Evolutionary conservation across 2,113 vertebrate species (phyloP).

Genomic region (Pelvicachromis taeniatus): DNA sequence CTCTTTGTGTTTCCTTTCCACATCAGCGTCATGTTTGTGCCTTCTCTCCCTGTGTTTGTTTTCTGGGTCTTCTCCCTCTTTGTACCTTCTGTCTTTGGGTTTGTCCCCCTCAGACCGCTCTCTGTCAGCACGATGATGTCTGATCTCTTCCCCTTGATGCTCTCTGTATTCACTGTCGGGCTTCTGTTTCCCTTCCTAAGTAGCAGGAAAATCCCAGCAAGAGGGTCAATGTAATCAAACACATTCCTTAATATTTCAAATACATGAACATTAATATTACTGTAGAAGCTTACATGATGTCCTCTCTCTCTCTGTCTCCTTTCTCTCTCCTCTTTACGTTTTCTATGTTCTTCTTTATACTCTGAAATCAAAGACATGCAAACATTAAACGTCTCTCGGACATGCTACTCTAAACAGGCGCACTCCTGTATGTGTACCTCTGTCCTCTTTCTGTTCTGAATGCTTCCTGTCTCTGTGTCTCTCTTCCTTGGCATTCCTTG

Average conservation of each 20-base stretch:
- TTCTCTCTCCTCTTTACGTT: constrained; percentile 60
- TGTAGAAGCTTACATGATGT: constrained; percentile 23
- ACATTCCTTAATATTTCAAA: not conserved
- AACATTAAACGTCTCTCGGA: not conserved
- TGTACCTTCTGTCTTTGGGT: not conserved
- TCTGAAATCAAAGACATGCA: constrained; percentile 36
- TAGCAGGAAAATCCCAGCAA: not conserved
- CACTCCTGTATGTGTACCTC: constrained; percentile 29
- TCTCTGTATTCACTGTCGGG: constrained; percentile 35
- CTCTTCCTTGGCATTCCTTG: constrained; percentile 22
- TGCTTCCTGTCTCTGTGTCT: constrained; percentile 43
- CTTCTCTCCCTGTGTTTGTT: not conserved
- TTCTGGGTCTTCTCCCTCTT: constrained; percentile 39
- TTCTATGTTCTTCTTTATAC: constrained; percentile 45
- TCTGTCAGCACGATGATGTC: constrained; percentile 39
- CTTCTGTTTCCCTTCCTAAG: constrained; percentile 38
- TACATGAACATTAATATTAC: not conserved
- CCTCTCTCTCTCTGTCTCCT: constrained; percentile 51
- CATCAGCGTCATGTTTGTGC: constrained; percentile 32
- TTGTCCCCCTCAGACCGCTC: constrained; percentile 34
- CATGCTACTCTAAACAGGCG: not conserved
- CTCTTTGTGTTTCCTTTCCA: constrained; percentile 57
- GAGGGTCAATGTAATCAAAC: not conserved
- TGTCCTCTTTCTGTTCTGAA: constrained; percentile 43
- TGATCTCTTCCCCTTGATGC: constrained; percentile 13